Conservation (phyloP, 2,888 invertebrate genomes). For the Epistrophe eligans region DNA sequence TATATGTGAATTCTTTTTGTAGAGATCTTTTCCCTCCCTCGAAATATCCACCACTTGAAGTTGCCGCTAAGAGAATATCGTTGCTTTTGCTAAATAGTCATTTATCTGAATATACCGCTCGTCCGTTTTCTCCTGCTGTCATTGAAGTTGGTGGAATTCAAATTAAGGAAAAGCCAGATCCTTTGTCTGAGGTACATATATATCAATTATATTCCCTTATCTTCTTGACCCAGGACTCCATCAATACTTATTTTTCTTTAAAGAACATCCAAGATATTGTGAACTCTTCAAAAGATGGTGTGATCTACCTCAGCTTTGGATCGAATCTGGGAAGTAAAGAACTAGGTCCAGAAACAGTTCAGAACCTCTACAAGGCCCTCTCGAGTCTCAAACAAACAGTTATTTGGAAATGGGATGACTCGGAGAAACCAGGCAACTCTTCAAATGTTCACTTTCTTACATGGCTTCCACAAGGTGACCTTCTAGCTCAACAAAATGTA, state of each 20-base stretch:
- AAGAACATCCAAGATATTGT: slow-evolving; percentile 78
- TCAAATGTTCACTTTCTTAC: slow-evolving; percentile 80
- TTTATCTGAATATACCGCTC: slow-evolving; percentile 80
- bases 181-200: slow-evolving; percentile 79
- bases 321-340: slow-evolving; percentile 78
- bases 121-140: slow-evolving; percentile 81
- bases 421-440: slow-evolving; percentile 79
- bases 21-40: slow-evolving; percentile 77
- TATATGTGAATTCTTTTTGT: background rate
- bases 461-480: slow-evolving; percentile 87
- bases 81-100: slow-evolving; percentile 80
- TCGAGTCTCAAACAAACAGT: slow-evolving; percentile 85
- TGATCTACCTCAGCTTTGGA: slow-evolving; percentile 81
- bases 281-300: slow-evolving; percentile 81
- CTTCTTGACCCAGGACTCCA: background rate
- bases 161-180: slow-evolving; percentile 80
- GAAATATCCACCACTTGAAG: slow-evolving; percentile 78
- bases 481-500: slow-evolving; percentile 89
- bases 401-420: slow-evolving; percentile 87
- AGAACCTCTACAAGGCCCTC: slow-evolving; percentile 85
- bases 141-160: slow-evolving; percentile 83
- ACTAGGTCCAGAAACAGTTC: slow-evolving; percentile 84
- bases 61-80: slow-evolving; percentile 80
- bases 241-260: slow-evolving; percentile 55
- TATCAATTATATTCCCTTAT: slow-evolving; percentile 25